Conservation (phyloP, 2,888 invertebrate species). For the Heliconius hortense region DNA sequence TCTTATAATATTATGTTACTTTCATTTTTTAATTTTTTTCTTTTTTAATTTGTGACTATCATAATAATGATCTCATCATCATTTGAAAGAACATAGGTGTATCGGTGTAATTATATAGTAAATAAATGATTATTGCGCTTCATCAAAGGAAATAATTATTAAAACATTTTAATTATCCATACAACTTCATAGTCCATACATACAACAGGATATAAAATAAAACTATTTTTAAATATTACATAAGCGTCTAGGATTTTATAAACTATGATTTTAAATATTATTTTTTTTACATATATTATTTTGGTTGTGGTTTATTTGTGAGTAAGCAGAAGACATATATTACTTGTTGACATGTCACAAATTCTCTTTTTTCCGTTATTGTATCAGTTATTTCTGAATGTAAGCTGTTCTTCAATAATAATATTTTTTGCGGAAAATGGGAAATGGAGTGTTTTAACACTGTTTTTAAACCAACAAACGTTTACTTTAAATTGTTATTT, state of each 20-base stretch:
- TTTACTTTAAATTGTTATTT: too few species aligned
- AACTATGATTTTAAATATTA: not conserved
- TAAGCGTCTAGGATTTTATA: not conserved
- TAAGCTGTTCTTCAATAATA: too few species aligned
- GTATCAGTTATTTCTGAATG: too few species aligned
- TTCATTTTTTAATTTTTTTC: too few species aligned
- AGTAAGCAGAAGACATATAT: not conserved
- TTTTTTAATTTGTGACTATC: not conserved
- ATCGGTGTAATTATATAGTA: not conserved
- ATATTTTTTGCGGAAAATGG: too few species aligned
- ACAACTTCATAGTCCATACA: not conserved
- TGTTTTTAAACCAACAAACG: too few species aligned
- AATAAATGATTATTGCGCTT: not conserved
- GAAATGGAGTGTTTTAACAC: too few species aligned
- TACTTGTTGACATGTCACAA: not conserved
- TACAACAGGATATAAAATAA: conserved; percentile 17
- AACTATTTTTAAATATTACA: not conserved
- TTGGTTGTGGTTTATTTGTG: not conserved
- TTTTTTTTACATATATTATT: not conserved
- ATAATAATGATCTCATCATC: too few species aligned
- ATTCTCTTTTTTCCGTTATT: too few species aligned
- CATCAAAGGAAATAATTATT: conserved; percentile 18
- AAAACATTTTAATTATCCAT: conserved; percentile 13
- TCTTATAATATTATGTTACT: too few species aligned
- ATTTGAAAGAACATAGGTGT: not conserved